These are phyloP conservation scores for Polypedilum pembai DNA, from an alignment of 1,140 invertebrate species.

Conservation along the genomic window DNA sequence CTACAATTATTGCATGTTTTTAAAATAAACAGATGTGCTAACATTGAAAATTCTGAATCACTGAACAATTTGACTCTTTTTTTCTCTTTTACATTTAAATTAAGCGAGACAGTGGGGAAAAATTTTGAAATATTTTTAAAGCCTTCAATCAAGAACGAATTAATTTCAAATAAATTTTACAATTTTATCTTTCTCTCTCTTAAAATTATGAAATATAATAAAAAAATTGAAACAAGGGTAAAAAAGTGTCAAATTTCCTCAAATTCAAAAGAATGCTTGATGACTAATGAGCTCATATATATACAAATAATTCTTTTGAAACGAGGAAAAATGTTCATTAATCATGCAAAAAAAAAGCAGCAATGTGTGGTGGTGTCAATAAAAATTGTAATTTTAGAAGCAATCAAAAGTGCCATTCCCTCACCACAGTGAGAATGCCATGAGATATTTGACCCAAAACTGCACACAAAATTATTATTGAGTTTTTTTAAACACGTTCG, in stretches of 20 bases:
- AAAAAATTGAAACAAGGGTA: conserved; percentile 1
- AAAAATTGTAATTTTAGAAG: conserved; percentile 19
- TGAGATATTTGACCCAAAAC: neutral
- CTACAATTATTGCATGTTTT: neutral
- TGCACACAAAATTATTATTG: neutral
- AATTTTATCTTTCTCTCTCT: neutral
- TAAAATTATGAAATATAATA: neutral
- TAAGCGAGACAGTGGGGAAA: too few species aligned
- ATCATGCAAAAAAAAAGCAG: neutral
- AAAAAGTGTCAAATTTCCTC: conserved; percentile 13
- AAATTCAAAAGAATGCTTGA: neutral
- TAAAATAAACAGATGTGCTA: conserved; percentile 18
- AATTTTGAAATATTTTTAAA: neutral
- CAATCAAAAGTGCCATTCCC: neutral
- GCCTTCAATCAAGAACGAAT: conserved; percentile 3
- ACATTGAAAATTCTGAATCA: neutral
- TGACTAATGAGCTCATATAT: conserved; percentile 7
- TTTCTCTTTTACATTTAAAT: neutral
- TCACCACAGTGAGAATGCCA: neutral
- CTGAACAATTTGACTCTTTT: neutral
- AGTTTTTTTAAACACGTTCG: conserved; percentile 6
- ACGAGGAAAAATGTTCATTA: neutral
- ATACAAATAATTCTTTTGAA: neutral
- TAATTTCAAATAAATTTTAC: conserved; percentile 14
- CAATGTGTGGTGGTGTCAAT: conserved; percentile 6